phyloP scores from a whole-genome alignment of 2,113 vertebrate genomes.

The Callaeas wilsoni region DNA sequence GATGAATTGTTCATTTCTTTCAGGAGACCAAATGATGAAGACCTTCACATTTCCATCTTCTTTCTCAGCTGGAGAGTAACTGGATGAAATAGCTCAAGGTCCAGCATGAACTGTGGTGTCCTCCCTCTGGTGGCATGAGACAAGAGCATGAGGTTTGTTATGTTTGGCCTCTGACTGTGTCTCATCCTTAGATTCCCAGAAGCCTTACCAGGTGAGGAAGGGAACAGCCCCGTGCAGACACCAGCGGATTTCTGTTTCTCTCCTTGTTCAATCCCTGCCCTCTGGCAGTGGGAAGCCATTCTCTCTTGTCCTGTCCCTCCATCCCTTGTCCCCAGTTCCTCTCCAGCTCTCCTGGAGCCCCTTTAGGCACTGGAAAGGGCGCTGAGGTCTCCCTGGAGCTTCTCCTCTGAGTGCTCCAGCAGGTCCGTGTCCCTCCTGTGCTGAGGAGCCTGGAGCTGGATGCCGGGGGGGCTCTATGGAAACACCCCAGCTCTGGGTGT shows the following conservation, averaged over 20 bases:
- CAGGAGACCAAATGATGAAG: neutral
- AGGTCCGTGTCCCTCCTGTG: neutral
- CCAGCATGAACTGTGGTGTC: accelerated
- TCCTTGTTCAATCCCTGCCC: neutral
- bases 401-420: neutral
- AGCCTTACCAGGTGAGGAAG: neutral
- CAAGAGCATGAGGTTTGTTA: neutral
- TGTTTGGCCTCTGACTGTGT: neutral
- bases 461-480: neutral
- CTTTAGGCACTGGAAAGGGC: neutral
- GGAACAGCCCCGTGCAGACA: neutral
- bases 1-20: neutral
- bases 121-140: neutral
- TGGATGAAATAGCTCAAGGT: neutral
- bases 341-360: neutral
- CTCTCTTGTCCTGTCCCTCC: neutral
- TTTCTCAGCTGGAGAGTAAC: neutral
- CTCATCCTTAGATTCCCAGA: neutral
- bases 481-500: accelerated
- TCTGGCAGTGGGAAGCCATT: neutral
- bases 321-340: neutral
- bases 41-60: neutral
- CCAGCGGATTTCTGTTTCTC: neutral
- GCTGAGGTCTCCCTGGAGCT: neutral
- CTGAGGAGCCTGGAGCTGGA: neutral